These are phyloP conservation scores for Drosophila prosaltans DNA, from an alignment of 1,140 invertebrate species.

Conservation along the genomic window DNA sequence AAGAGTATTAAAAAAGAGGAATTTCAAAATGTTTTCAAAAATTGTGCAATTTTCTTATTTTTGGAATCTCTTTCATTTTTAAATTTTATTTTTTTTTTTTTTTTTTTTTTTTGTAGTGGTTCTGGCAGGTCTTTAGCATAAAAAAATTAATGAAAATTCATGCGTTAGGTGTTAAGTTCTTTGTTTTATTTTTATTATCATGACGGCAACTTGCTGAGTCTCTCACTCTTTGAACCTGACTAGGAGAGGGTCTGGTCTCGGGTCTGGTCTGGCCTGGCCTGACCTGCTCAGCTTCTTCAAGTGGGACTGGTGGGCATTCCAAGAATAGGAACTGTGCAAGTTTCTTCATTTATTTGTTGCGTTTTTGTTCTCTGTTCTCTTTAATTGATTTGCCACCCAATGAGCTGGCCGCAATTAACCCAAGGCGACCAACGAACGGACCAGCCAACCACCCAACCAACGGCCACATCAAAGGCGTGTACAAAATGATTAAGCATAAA, in stretches of 20 bases:
- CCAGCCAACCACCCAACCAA: constrained; percentile 21
- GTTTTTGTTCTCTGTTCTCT: constrained; percentile 30
- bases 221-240: constrained; percentile 8
- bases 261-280: neutral
- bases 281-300: neutral
- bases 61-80: neutral
- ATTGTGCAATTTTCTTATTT: constrained; percentile 1
- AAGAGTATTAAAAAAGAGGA: too few species aligned
- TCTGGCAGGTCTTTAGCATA: constrained; percentile 43
- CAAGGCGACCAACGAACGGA: constrained; percentile 40
- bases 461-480: constrained; percentile 56
- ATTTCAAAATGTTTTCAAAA: neutral
- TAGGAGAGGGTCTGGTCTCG: neutral
- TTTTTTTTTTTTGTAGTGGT: constrained; percentile 7
- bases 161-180: constrained; percentile 56
- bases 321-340: constrained; percentile 35
- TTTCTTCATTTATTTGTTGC: constrained; percentile 23
- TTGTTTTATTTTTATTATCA: constrained; percentile 30
- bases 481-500: constrained; percentile 73
- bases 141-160: constrained; percentile 45
- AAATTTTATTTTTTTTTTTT: neutral
- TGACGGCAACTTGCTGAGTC: constrained; percentile 11
- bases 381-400: constrained; percentile 81
- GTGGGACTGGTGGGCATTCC: constrained; percentile 16
- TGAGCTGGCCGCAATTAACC: constrained; percentile 77